Percentiles rank a stretch among this genome's conserved stretches.
These are phyloP conservation scores for Chelon auratus DNA, from an alignment of 2,797 vertebrate genomes.

Conservation along the genomic window DNA sequence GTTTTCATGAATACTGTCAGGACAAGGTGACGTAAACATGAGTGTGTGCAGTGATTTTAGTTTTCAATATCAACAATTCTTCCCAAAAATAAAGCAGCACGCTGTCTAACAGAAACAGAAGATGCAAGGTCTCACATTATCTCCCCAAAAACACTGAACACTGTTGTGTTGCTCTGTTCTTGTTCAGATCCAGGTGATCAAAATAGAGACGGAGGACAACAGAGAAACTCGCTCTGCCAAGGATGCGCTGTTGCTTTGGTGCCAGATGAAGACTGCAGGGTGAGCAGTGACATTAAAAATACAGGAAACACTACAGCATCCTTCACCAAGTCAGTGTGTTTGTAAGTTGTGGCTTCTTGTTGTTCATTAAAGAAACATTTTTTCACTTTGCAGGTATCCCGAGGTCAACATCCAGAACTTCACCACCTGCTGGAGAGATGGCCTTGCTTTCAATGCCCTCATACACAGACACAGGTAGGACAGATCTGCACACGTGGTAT, in stretches of 20 bases:
- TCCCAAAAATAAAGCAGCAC: no score
- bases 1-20: background rate
- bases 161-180: conserved; percentile 13
- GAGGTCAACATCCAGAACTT: conserved; percentile 99
- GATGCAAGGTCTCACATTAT: background rate
- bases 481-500: no score
- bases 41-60: no score
- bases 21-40: background rate
- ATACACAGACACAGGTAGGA: conserved; percentile 94
- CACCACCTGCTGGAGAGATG: conserved; percentile 96
- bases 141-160: conserved; percentile 8
- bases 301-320: background rate
- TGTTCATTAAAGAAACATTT: background rate
- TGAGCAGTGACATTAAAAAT: conserved; percentile 71
- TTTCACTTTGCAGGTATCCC: conserved; percentile 83
- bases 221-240: conserved; percentile 95
- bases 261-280: conserved; percentile 98
- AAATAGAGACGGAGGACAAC: conserved; percentile 96
- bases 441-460: conserved; percentile 95
- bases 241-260: conserved; percentile 96
- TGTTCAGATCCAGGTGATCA: conserved; percentile 95
- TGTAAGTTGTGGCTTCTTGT: background rate
- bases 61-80: no score
- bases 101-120: background rate
- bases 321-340: background rate